Evolutionary conservation across 2,113 vertebrate genomes (phyloP), one percentile per base, ranked within the genome.

Genomic region (Buteo buteo): DNA sequence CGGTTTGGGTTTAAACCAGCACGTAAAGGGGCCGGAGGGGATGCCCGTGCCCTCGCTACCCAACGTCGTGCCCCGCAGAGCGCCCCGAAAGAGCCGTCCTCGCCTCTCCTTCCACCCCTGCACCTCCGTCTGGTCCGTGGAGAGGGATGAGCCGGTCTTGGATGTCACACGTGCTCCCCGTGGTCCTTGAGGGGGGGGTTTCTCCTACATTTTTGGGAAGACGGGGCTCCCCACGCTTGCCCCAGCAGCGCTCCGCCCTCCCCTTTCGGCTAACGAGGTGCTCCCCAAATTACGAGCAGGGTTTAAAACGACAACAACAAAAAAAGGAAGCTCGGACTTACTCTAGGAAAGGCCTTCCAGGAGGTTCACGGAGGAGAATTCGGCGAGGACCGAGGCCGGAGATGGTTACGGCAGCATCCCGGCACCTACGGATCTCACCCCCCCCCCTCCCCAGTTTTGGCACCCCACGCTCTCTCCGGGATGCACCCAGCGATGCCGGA

Each of bases 141-240:
- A 47, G 80, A 40, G 1, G 2, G 18, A 34, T 9, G 62, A 92
- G 67, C 16, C 10, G 3, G 25, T 42, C 42, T 18, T 32, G 32
- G 69, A 44, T 29, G 67, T 32, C 67, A 38, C 49, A 29, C 0
- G 0, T 29, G 44, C 24, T 69, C 69, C 57, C 18, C 1, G 0
- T 25, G 20, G 25, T 42, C 57, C 10, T 7, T 29, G 20, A 6
- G 0, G 6, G 12, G 1, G 9, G 4, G 1, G 8, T 1, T 71
- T 59, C 45, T 85, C 82, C n/a, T 6, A 65, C 8, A 79, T 15
- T 4, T 79, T 61, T 36, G 65, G 49, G 82, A 86, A 36, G 38
- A 26, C 0, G 0, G 65, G 21, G n/a, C 64, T 59, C 49, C 59
- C 49, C 3, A 1, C 0, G 0, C 62, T 20, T 74, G 57, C n/a